phyloP scores from a whole-genome alignment of 2,888 invertebrate species.

The Drosophila bunnanda region DNA sequence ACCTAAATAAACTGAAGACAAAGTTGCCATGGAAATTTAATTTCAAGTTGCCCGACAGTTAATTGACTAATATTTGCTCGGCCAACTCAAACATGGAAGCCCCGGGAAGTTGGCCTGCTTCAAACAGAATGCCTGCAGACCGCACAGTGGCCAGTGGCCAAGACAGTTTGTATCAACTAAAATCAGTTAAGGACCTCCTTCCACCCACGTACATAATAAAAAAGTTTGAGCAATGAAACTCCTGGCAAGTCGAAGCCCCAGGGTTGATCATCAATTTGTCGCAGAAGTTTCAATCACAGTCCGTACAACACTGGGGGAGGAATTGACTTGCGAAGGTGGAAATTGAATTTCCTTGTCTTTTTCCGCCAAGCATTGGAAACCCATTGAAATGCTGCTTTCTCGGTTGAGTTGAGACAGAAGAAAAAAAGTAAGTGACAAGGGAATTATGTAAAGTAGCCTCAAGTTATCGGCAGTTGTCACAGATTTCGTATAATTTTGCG shows the following conservation, averaged over 20 bases:
- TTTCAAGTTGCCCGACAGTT: conserved; percentile 24
- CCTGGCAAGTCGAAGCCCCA: background rate
- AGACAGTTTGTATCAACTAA: background rate
- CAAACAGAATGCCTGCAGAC: conserved; percentile 12
- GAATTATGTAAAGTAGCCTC: conserved; percentile 71
- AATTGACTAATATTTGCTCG: conserved; percentile 42
- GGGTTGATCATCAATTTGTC: conserved; percentile 37
- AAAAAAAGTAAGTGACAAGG: conserved; percentile 51
- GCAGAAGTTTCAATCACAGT: conserved; percentile 35
- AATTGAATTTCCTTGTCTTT: conserved; percentile 43
- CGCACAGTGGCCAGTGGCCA: conserved; percentile 5
- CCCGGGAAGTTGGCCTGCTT: conserved; percentile 4
- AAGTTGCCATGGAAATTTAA: conserved; percentile 30
- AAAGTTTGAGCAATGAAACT: conserved; percentile 12
- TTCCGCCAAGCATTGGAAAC: background rate
- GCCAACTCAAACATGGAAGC: conserved; percentile 16
- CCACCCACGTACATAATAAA: conserved; percentile 13
- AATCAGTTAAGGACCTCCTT: conserved; percentile 6
- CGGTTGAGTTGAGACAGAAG: conserved; percentile 7
- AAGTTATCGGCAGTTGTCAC: conserved; percentile 64
- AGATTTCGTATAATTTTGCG: conserved; percentile 66
- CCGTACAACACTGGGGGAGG: conserved; percentile 2
- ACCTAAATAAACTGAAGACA: background rate
- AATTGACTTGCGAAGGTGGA: conserved; percentile 31
- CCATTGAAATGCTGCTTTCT: conserved; percentile 2